Evolutionary conservation across 2,797 vertebrate genomes (phyloP).

Genomic region (Pseudopleuronectes americanus): DNA sequence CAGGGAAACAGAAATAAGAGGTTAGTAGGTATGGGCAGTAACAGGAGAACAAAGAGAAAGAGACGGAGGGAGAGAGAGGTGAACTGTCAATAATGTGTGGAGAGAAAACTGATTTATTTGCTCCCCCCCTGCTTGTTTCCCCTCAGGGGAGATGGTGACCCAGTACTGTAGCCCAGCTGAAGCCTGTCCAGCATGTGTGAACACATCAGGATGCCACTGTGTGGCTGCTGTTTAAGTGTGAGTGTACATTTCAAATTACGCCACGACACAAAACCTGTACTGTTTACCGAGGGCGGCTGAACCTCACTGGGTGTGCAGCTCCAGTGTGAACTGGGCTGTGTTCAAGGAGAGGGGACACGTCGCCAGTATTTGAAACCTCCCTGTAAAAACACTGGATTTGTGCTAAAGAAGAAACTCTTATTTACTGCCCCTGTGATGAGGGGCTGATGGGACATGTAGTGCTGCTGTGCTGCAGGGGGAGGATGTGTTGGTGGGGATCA

Average conservation of each 20-base stretch:
- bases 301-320: not conserved
- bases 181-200: conserved; percentile 41
- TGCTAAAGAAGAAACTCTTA: too few relatives aligned
- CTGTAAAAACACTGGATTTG: too few relatives aligned
- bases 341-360: not conserved
- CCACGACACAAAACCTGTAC: conserved; percentile 1
- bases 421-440: not conserved
- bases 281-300: not conserved
- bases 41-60: not conserved
- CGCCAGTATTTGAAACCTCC: not conserved
- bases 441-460: conserved; percentile 2
- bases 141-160: conserved; percentile 62
- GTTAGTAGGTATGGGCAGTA: too few relatives aligned
- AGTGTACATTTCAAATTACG: not conserved
- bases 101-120: conserved; percentile 57
- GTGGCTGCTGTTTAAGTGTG: not conserved
- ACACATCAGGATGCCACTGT: conserved; percentile 33
- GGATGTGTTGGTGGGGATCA: not conserved
- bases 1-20: too few relatives aligned
- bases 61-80: not conserved
- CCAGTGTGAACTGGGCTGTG: not conserved
- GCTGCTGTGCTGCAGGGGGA: not conserved
- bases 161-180: conserved; percentile 56
- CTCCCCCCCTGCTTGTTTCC: conserved; percentile 28
- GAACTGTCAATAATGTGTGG: conserved; percentile 45